These are phyloP conservation scores for Spisula solida DNA, from an alignment of 2,888 invertebrate species.

Conservation along the genomic window DNA sequence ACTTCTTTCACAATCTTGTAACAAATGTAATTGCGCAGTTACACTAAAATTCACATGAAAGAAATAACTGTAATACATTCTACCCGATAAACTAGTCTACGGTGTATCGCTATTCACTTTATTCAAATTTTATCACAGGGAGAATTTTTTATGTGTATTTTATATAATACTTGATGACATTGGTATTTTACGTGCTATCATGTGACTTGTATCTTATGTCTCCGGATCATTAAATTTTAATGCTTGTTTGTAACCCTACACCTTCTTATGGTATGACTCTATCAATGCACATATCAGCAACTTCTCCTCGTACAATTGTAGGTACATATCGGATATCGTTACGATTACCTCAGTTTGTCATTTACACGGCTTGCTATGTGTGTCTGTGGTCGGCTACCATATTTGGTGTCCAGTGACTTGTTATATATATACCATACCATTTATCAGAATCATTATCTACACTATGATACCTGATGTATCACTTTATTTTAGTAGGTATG, in stretches of 20 bases:
- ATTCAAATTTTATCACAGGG: neutral
- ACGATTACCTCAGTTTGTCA: neutral
- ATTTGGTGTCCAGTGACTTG: neutral
- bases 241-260: neutral
- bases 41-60: neutral
- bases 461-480: neutral
- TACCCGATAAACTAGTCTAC: neutral
- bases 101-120: neutral
- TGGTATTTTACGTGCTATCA: neutral
- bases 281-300: neutral
- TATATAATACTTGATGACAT: neutral
- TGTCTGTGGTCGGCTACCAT: neutral
- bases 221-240: neutral
- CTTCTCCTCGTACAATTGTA: neutral
- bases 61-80: no score
- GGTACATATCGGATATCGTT: neutral
- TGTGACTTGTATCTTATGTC: neutral
- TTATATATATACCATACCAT: neutral
- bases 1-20: no score
- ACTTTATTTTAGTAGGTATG: constrained; percentile 10
- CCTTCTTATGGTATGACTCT: neutral
- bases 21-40: neutral
- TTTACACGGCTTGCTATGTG: neutral
- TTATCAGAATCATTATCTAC: neutral
- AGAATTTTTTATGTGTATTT: neutral